Percentiles rank a stretch among this genome's conserved stretches.
Evolutionary conservation across 2,888 invertebrate species (phyloP).

Genomic region (Emesis russula): DNA sequence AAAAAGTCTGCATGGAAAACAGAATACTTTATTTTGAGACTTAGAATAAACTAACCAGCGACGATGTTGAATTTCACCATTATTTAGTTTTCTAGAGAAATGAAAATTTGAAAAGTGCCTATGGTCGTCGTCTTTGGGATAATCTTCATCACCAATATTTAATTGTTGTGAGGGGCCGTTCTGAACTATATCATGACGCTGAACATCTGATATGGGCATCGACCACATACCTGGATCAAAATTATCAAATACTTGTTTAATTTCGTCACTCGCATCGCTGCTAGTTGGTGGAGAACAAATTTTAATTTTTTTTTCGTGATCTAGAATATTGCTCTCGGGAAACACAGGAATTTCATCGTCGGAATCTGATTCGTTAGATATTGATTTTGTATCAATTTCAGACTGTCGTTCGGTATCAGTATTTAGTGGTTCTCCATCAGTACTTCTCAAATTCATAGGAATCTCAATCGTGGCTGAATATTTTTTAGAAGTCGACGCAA

Average conservation of each 20-base stretch:
- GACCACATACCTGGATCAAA: conserved; percentile 59
- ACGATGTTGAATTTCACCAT: conserved; percentile 44
- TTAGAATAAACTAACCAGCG: conserved; percentile 62
- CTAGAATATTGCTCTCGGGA: conserved; percentile 42
- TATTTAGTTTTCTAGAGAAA: conserved; percentile 50
- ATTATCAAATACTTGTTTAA: conserved; percentile 9
- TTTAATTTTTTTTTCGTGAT: conserved; percentile 56
- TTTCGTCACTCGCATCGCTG: conserved; percentile 46
- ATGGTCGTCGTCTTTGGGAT: conserved; percentile 32
- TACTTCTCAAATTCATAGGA: neutral
- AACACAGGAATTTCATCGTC: conserved; percentile 59
- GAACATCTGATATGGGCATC: conserved; percentile 61
- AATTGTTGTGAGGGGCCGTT: conserved; percentile 51
- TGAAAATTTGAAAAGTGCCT: conserved; percentile 47
- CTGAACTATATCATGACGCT: conserved; percentile 60
- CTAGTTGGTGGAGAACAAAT: conserved; percentile 47
- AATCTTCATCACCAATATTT: conserved; percentile 36
- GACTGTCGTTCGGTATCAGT: conserved; percentile 40
- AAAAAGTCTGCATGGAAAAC: conserved; percentile 41
- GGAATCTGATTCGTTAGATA: conserved; percentile 55
- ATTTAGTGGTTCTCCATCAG: neutral
- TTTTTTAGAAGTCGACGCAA: conserved; percentile 34
- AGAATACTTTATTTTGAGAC: conserved; percentile 48
- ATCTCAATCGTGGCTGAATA: conserved; percentile 24
- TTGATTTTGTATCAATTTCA: conserved; percentile 48